A percentile compares a stretch with the other conserved stretches of the same genome.
phyloP scores from a whole-genome alignment of 2,888 invertebrate genomes.

The Platerodrilus igneus region DNA sequence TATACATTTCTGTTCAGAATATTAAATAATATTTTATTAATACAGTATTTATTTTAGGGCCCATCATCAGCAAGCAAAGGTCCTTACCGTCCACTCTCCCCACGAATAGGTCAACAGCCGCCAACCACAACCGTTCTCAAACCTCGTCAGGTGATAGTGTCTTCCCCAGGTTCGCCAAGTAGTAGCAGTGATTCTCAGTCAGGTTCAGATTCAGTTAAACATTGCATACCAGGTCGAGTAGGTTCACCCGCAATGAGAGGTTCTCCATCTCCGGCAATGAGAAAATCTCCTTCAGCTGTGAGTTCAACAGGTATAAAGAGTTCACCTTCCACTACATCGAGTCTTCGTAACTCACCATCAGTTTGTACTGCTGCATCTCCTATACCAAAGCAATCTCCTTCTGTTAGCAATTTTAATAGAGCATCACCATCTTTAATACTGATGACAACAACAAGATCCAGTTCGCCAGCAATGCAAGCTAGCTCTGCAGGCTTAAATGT shows the following conservation, averaged over 20 bases:
- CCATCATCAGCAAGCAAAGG: conserved; percentile 68
- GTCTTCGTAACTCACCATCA: conserved; percentile 42
- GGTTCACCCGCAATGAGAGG: conserved; percentile 47
- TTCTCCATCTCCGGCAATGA: conserved; percentile 43
- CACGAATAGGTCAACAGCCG: conserved; percentile 56
- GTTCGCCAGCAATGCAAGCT: conserved; percentile 50
- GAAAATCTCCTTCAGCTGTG: conserved; percentile 25
- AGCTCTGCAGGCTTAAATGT: conserved; percentile 61
- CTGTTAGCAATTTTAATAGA: conserved; percentile 41
- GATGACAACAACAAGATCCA: conserved; percentile 36
- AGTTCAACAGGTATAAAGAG: conserved; percentile 38
- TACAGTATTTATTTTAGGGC: too few relatives aligned
- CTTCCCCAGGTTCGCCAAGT: conserved; percentile 83
- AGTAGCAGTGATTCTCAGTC: conserved; percentile 78
- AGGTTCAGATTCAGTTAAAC: conserved; percentile 72
- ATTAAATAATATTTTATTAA: too few relatives aligned
- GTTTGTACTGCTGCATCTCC: conserved; percentile 41
- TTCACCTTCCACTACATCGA: conserved; percentile 42
- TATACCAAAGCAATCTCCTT: conserved; percentile 43
- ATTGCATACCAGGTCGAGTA: conserved; percentile 49
- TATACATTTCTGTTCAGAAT: too few relatives aligned
- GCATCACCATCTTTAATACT: conserved; percentile 48
- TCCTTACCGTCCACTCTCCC: conserved; percentile 69
- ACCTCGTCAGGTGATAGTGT: conserved; percentile 57
- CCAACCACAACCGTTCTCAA: conserved; percentile 45